Conservation (phyloP, 2,888 invertebrate genomes). For the Eristalis arbustorum region DNA sequence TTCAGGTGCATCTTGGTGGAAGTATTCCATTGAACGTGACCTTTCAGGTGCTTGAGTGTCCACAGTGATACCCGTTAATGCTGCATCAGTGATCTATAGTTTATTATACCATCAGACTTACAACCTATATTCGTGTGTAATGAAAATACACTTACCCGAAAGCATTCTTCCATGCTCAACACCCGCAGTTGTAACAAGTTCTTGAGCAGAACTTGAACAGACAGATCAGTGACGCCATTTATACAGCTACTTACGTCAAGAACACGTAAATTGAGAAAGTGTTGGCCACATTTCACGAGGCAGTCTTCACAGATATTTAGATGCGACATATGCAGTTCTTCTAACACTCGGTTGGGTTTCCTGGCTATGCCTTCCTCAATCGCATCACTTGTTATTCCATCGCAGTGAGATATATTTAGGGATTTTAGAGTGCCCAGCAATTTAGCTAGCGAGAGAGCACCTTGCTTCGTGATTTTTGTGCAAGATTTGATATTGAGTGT, state of each 20-base stretch:
- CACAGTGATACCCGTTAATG: slow-evolving; percentile 84
- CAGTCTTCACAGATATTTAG: slow-evolving; percentile 84
- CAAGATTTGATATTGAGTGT: slow-evolving; percentile 84
- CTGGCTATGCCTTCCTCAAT: slow-evolving; percentile 83
- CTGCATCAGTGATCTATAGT: slow-evolving; percentile 83
- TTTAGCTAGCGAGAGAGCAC: slow-evolving; percentile 82
- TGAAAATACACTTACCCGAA: slow-evolving; percentile 71
- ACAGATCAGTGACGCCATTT: slow-evolving; percentile 86
- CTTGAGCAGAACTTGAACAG: slow-evolving; percentile 85
- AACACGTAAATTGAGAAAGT: slow-evolving; percentile 82
- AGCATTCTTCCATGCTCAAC: slow-evolving; percentile 85
- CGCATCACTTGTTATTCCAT: slow-evolving; percentile 84
- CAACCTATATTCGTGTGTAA: slow-evolving; percentile 71
- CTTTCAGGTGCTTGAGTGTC: slow-evolving; percentile 46
- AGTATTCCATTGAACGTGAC: slow-evolving; percentile 72
- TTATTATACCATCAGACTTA: background rate
- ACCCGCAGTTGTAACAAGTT: slow-evolving; percentile 83
- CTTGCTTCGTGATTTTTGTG: slow-evolving; percentile 84
- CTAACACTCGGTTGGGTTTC: slow-evolving; percentile 81
- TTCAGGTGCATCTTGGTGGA: slow-evolving; percentile 71
- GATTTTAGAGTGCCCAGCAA: slow-evolving; percentile 81
- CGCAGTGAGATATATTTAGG: slow-evolving; percentile 86
- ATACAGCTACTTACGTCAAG: slow-evolving; percentile 86
- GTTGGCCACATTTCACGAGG: slow-evolving; percentile 83
- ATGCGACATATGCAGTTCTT: slow-evolving; percentile 83